A percentile compares a stretch with the other conserved stretches of the same genome.
These are phyloP conservation scores for Amiota mariae DNA, from an alignment of 2,888 invertebrate species.

Conservation along the genomic window DNA sequence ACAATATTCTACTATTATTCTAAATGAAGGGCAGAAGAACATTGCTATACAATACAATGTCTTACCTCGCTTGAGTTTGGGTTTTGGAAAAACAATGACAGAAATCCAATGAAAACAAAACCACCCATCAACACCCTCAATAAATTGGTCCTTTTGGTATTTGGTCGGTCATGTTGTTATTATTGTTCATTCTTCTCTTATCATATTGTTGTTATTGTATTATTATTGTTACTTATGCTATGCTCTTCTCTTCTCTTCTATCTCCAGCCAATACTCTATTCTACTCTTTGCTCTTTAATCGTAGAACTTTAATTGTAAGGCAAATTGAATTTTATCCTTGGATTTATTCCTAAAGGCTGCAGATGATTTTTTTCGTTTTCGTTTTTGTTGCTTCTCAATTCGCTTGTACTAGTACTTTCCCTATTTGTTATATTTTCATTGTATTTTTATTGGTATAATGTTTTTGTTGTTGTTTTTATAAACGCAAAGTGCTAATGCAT, in stretches of 20 bases:
- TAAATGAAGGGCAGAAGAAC: background rate
- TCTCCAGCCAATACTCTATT: no score
- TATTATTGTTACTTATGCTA: constrained; percentile 44
- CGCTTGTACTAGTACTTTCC: constrained; percentile 6
- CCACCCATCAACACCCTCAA: constrained; percentile 70
- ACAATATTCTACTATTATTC: background rate
- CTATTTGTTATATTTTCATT: constrained; percentile 34
- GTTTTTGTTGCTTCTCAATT: background rate
- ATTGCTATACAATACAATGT: constrained; percentile 9
- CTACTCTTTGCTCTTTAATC: constrained; percentile 3
- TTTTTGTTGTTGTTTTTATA: constrained; percentile 48
- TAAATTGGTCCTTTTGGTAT: constrained; percentile 48
- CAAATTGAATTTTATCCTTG: constrained; percentile 43
- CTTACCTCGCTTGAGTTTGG: background rate
- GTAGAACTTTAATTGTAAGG: constrained; percentile 63
- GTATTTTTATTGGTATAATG: constrained; percentile 19
- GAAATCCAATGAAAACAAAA: constrained; percentile 71
- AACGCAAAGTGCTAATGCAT: constrained; percentile 68
- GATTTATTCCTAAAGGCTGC: constrained; percentile 26
- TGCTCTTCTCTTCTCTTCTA: constrained; percentile 27
- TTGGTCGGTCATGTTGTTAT: constrained; percentile 25
- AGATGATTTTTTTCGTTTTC: constrained; percentile 9
- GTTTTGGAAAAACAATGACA: constrained; percentile 62
- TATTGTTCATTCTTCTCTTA: constrained; percentile 45
- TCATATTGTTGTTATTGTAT: constrained; percentile 8